Evolutionary conservation across 2,113 vertebrate species (phyloP).

Genomic region (Tinamus guttatus): DNA sequence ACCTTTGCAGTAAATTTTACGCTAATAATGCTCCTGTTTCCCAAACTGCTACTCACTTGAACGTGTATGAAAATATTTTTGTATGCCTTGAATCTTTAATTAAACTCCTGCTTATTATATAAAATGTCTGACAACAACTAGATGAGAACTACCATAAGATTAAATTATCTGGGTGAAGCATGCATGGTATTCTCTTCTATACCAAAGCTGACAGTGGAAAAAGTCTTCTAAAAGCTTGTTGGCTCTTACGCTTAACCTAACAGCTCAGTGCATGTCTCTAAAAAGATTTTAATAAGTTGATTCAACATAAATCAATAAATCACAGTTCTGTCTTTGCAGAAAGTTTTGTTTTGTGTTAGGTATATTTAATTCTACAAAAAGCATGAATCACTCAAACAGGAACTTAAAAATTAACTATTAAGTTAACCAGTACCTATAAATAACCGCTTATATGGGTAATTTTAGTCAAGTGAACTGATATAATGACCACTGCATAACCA

Average conservation of each 20-base stretch:
- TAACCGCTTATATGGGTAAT: neutral
- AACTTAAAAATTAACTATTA: neutral
- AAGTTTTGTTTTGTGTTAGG: neutral
- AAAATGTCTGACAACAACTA: neutral
- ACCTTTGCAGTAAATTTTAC: neutral
- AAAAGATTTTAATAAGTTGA: rapidly evolving
- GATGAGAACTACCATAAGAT: neutral
- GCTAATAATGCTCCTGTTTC: neutral
- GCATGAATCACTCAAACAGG: neutral
- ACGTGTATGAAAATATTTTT: neutral
- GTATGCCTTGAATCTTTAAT: neutral
- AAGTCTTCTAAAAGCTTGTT: neutral
- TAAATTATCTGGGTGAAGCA: neutral
- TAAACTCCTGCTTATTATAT: neutral
- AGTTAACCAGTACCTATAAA: neutral
- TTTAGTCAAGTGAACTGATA: neutral
- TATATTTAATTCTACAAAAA: neutral
- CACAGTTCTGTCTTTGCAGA: neutral
- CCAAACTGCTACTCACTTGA: neutral
- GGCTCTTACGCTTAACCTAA: neutral
- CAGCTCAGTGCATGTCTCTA: neutral
- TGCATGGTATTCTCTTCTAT: neutral
- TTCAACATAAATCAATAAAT: neutral
- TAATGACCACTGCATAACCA: neutral
- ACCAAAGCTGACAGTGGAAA: neutral